Base-by-base conservation (phyloP, 1,140 invertebrate species). In the Neodiprion virginianus region DNA sequence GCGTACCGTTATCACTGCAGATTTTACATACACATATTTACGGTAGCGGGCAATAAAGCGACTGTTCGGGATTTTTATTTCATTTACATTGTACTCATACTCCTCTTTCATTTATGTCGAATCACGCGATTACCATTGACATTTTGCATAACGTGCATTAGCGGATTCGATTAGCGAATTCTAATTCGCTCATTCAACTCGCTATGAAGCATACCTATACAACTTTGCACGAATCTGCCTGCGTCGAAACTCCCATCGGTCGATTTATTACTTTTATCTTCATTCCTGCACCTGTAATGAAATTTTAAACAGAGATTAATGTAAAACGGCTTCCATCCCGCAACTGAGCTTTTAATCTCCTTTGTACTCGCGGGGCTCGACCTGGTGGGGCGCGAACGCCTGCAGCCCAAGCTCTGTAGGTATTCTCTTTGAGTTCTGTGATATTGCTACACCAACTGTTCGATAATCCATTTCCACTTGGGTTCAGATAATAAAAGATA, bases 251-350 rank as follows among this genome's bases (percentile, higher is more conserved):
- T 3, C 5, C 28, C 53, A 17, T 61, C 11, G 53, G 11, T 12
- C n/a, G 53, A 61, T 61, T 61, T 61, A 61, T 17, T 17, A 17
- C 53, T 61, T 61, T 61, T 61, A 61, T 61, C 53, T 61, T 17
- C 53, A 61, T 61, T 61, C 11, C 28, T 40, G 28, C 53, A 61
- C 11, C 53, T 61, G 53, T 61, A 61, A 61, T 61, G 53, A 61
- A 61, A 61, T 61, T 61, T 61, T 61, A 61, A 61, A 61, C 53
- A 17, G 53, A 61, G 53, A 61, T 61, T 61, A 61, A 61, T 61
- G 53, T 61, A 61, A 61, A 61, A 61, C 53, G 11, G 53, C 11
- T 61, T 14, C 53, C 53, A 17, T 14, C 53, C 53, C 53, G 11
- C 53, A 17, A 40, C 28, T 40, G 28, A 40, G 53, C 53, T 61